A percentile compares a stretch with the other conserved stretches of the same genome.
phyloP scores from a whole-genome alignment of 92 coral and sea anemone genomes.

The Virgularia gustaviana region DNA sequence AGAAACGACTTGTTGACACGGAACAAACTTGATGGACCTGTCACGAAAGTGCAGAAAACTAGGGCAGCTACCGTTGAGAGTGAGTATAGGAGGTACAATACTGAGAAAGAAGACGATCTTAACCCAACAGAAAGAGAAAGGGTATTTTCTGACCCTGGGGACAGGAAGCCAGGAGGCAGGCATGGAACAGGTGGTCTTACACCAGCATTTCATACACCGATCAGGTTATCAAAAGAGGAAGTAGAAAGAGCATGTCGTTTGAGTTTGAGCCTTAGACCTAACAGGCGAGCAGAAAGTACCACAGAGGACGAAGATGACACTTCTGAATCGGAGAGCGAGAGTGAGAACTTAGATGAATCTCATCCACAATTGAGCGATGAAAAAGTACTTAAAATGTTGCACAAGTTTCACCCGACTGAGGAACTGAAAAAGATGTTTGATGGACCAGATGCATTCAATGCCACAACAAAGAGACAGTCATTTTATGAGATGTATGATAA shows the following conservation, averaged over 20 bases:
- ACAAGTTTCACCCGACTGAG: constrained; percentile 18
- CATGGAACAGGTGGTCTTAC: background rate
- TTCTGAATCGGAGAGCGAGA: background rate
- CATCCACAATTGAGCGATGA: constrained; percentile 25
- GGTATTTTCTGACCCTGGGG: constrained; percentile 29
- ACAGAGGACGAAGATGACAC: constrained; percentile 17
- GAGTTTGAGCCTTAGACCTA: background rate
- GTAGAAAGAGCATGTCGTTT: constrained; percentile 21
- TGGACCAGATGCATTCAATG: constrained; percentile 26
- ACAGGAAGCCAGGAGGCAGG: background rate
- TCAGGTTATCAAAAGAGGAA: constrained; percentile 31
- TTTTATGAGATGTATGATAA: background rate
- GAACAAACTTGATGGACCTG: background rate
- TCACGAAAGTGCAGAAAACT: background rate
- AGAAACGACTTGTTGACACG: background rate
- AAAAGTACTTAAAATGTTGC: constrained; percentile 25
- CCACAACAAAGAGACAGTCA: constrained; percentile 24
- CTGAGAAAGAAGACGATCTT: background rate
- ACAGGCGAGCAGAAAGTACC: background rate
- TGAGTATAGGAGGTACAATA: background rate
- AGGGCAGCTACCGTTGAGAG: background rate
- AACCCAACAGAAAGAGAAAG: constrained; percentile 13
- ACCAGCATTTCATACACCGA: background rate
- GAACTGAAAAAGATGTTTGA: constrained; percentile 34
- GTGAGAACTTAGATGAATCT: background rate